Base-by-base conservation (phyloP, 2,113 vertebrate genomes). In the Catharus minimus region DNA sequence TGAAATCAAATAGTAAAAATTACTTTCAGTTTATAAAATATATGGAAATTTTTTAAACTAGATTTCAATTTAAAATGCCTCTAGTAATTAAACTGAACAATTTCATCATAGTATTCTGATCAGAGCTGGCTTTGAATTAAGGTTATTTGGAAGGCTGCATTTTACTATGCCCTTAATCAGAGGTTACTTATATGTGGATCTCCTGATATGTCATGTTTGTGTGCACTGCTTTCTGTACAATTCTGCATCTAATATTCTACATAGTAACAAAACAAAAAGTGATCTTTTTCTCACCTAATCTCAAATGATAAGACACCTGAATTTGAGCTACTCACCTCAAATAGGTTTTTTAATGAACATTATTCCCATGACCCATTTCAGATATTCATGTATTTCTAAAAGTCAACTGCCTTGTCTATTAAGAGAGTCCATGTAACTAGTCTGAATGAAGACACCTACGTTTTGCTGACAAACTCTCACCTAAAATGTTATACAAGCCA, bases 201-300 rank as follows among this genome's bases (percentile, higher is more conserved):
- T 74, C 15, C 46, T 46, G 6, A 5, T 28, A 76, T 8, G 32
- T 2, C 0, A 0, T 22, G 26, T 32, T 80, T 56, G 19, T 49
- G 43, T 49, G 43, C 24, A 74, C 15, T 56, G 30, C 24, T 20
- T 74, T 49, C 33, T 43, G 20, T 15, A 64, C 13, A 64, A 15
- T 43, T 73, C 12, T 78, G 7, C 11, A 61, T 61, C 32, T 67
- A 83, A 56, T 49, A 56, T 9, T 78, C 3, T 21, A 24, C 4
- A 53, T 3, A 2, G 14, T 15, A 90, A 86, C 18, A 76, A 72
- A 91, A 55, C 2, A 79, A 74, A 58, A 9, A 22, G 12, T 43
- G 26, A 69, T 21, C 13, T 39, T 65, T 36, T 39, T 79, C 13
- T 82, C 23, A 79, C 2, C 17, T 28, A 36, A 16, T 49, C 32